Base-by-base conservation (phyloP, 2,888 invertebrate genomes). In the Hypercompe scribonia region DNA sequence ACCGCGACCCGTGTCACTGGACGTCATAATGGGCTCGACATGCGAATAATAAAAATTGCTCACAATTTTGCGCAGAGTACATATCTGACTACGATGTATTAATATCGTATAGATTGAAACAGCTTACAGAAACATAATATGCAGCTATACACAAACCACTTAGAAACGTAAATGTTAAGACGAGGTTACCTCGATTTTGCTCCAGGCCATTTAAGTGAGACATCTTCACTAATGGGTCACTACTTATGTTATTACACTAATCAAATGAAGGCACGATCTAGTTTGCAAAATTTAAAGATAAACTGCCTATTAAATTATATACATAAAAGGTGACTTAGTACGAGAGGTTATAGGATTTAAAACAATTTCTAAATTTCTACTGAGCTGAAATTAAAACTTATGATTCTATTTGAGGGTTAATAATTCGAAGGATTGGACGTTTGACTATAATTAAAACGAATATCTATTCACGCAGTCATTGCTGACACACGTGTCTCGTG, bases 401-500 rank as follows among this genome's bases (percentile, higher is more conserved):
- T 31, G 36, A 50, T 67, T 10, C 33, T 28, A 46, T 67, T 10
- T 50, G 15, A 5, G 7, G 21, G 0, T 24, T 11, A 50, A 50
- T 28, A 58, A 15, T 24, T 61, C 18, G 18, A 31, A 54, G 31
- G 65, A 0, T 15, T 15, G 8, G 2, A 13, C 1, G 21, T 54
- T 21, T 18, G 34, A 28, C 36, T 31, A 54, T 21, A 42, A n/a
- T 65, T 46, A 46, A 46, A 21, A 46, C 64, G 65, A 70, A 67
- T 69, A 58, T 75, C 88, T 79, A 31, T 90, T 90, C 83, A 96
- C 96, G 7, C 97, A 99, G 99, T 99, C 99, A 83, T 96, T 99
- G 88, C 96, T 99, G 89, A 98, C 99, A 74, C 99, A 99, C 96
- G 99, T 99, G 77, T 99, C 99, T 39, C 98, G 99, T 86, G 97